These are phyloP conservation scores for Drosophila takahashii DNA, from an alignment of 1,140 invertebrate species.

Conservation along the genomic window DNA sequence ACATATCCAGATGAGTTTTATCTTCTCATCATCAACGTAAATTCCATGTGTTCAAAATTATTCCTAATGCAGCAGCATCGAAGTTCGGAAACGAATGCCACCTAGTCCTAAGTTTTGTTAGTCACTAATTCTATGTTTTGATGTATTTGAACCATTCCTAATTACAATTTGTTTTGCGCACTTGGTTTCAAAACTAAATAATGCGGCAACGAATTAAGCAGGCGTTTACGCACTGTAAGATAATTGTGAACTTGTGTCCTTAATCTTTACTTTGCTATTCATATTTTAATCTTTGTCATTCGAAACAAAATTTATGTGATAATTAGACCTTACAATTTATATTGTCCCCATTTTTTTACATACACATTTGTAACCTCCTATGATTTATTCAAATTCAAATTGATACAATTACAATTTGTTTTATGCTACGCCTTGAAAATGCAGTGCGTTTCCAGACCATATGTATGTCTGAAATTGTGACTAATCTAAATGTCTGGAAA, in stretches of 20 bases:
- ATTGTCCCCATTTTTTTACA: not conserved
- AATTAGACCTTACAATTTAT: not conserved
- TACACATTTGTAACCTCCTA: not conserved
- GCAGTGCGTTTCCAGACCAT: not conserved
- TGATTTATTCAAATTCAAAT: slow-evolving; percentile 6
- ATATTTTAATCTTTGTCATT: not conserved
- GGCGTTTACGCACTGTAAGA: not conserved
- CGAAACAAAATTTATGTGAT: not conserved
- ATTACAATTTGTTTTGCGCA: slow-evolving; percentile 71
- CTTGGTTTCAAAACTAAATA: slow-evolving; percentile 52
- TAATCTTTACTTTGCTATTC: not conserved
- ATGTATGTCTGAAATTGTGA: not conserved
- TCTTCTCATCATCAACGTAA: slow-evolving; percentile 16
- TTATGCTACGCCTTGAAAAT: slow-evolving; percentile 3
- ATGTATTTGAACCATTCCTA: slow-evolving; percentile 67
- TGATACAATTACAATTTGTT: no score
- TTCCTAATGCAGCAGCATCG: slow-evolving; percentile 56
- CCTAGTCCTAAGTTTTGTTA: slow-evolving; percentile 67
- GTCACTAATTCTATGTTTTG: slow-evolving; percentile 38
- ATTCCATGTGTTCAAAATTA: slow-evolving; percentile 68
- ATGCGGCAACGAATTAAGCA: slow-evolving; percentile 4
- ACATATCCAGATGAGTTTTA: slow-evolving; percentile 62
- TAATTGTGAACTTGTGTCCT: not conserved
- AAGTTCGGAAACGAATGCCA: slow-evolving; percentile 33
- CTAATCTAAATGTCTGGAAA: not conserved